phyloP scores from a whole-genome alignment of 2,888 invertebrate species.

The Macroteleia sp. region DNA sequence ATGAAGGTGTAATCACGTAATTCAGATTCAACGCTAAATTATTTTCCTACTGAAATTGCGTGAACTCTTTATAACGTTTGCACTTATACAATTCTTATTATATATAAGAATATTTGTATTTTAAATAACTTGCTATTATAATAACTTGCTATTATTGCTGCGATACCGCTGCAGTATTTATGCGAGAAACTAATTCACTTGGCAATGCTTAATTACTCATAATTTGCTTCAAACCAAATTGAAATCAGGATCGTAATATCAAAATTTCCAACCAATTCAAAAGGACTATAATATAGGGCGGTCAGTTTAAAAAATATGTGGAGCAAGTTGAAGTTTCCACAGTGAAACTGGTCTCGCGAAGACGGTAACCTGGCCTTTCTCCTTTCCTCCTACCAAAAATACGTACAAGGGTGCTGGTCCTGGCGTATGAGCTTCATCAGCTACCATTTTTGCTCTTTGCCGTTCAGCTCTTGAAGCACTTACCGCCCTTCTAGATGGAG shows the following conservation, averaged over 20 bases:
- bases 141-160: too few species aligned
- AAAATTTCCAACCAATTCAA: background rate
- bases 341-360: slow-evolving; percentile 91
- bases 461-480: slow-evolving; percentile 86
- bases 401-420: slow-evolving; percentile 86
- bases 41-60: too few species aligned
- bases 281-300: background rate
- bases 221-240: too few species aligned
- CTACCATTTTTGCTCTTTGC: slow-evolving; percentile 79
- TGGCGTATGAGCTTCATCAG: slow-evolving; percentile 80
- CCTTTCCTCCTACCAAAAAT: slow-evolving; percentile 91
- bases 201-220: too few species aligned
- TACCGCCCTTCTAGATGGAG: slow-evolving; percentile 85
- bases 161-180: too few species aligned
- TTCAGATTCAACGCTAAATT: too few species aligned
- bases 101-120: too few species aligned
- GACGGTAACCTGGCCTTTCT: slow-evolving; percentile 90
- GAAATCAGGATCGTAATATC: background rate
- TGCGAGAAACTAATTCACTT: too few species aligned
- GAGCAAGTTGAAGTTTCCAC: slow-evolving; percentile 89
- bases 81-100: too few species aligned
- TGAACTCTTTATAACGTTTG: too few species aligned
- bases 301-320: slow-evolving; percentile 79
- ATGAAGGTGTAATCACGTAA: too few species aligned
- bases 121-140: too few species aligned